phyloP scores from a whole-genome alignment of 2,888 invertebrate species.

The Cheilosia variabilis region DNA sequence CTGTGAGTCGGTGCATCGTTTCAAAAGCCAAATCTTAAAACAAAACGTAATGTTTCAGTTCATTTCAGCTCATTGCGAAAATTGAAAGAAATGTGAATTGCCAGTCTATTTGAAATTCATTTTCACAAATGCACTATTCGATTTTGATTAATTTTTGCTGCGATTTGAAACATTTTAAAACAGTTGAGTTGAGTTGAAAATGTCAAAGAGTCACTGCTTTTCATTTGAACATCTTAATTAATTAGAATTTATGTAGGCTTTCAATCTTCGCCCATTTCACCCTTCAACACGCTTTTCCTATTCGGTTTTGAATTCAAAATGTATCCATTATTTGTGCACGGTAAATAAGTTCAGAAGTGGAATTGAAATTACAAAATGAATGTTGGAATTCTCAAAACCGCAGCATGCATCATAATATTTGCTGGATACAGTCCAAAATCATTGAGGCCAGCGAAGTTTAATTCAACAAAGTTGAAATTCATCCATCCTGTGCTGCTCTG shows the following conservation, averaged over 20 bases:
- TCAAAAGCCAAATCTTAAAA: no score
- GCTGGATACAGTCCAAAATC: constrained; percentile 32
- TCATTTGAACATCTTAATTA: no score
- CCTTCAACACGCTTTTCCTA: not conserved
- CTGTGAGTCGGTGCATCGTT: no score
- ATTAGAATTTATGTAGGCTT: not conserved
- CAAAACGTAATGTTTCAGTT: no score
- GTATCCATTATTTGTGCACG: not conserved
- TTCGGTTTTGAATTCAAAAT: not conserved
- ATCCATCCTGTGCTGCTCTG: not conserved
- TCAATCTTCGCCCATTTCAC: not conserved
- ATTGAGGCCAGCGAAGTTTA: constrained; percentile 9
- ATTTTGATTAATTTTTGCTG: no score
- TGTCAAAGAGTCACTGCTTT: no score
- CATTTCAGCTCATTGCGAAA: no score
- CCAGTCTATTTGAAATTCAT: no score
- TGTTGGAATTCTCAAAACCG: constrained; percentile 27
- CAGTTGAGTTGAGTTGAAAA: no score
- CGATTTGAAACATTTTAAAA: no score
- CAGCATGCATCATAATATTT: constrained; percentile 29
- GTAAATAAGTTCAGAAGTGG: constrained; percentile 15
- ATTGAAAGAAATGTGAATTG: no score
- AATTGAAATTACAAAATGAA: constrained; percentile 38
- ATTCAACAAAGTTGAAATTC: constrained; percentile 35
- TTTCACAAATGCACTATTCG: no score